Evolutionary conservation across 2,797 vertebrate genomes (phyloP).

Genomic region (Acrossocheilus fasciatus): DNA sequence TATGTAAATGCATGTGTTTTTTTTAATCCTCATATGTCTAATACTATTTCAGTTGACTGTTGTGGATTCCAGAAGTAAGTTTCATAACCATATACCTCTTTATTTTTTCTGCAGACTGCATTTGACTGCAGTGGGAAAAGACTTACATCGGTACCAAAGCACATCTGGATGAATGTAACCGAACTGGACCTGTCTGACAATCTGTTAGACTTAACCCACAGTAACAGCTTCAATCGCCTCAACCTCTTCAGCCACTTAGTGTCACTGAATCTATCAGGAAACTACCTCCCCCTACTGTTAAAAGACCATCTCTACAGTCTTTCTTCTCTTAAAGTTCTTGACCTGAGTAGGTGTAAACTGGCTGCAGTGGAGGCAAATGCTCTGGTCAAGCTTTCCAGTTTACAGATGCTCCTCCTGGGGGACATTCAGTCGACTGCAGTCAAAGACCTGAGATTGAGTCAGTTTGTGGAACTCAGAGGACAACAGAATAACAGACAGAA

Average conservation of each 20-base stretch:
- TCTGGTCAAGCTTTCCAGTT: constrained; percentile 67
- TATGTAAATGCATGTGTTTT: not conserved
- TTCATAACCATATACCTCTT: not conserved
- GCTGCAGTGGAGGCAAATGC: constrained; percentile 57
- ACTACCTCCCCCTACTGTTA: constrained; percentile 77
- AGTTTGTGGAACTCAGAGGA: constrained; percentile 66
- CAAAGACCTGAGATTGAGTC: constrained; percentile 58
- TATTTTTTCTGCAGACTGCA: constrained; percentile 57
- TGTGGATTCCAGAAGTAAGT: not conserved
- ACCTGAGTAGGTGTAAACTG: constrained; percentile 75
- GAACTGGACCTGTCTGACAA: constrained; percentile 77
- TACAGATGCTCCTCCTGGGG: constrained; percentile 69
- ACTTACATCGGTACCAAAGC: constrained; percentile 66
- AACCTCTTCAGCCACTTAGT: constrained; percentile 66
- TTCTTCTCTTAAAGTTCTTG: constrained; percentile 63
- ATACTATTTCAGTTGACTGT: not conserved
- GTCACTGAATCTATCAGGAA: constrained; percentile 75
- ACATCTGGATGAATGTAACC: constrained; percentile 70
- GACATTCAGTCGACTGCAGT: constrained; percentile 63
- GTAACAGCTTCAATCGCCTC: constrained; percentile 70
- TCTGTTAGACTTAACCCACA: constrained; percentile 67
- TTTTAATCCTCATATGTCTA: not conserved
- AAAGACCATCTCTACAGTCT: constrained; percentile 75
- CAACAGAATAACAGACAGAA: constrained; percentile 55
- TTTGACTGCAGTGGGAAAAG: constrained; percentile 72